Evolutionary conservation across 2,888 invertebrate species (phyloP), one percentile per base, ranked within the genome.

Genomic region (Pterostichus madidus): DNA sequence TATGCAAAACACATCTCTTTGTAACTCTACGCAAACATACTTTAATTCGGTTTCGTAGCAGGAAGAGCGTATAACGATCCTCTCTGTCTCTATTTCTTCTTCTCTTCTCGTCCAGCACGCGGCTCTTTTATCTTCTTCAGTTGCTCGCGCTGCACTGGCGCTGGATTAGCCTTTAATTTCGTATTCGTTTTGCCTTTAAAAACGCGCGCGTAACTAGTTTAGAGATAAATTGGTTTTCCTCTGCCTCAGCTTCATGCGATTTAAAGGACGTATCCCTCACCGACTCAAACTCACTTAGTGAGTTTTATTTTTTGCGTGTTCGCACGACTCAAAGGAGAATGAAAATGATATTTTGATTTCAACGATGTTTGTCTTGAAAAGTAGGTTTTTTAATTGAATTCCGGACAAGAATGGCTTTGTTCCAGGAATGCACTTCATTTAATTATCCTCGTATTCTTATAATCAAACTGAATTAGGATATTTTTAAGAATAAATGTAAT

Each of bases 121-220:
- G 15, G 32, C 73, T 81, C 75, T 75, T 81, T 81, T 75, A 61
- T 75, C 81, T 81, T 75, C 73, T 81, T 81, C 73, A 56, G 71
- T 32, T 52, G 11, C 49, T 31, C 64, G 8, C 46, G 46, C 49
- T 49, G 35, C 56, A 15, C 39, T 71, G 56, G 31, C 5, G 39
- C 31, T 71, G 81, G 81, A 81, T 81, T 81, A 81, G 81, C 59
- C 81, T 81, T 81, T 81, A 81, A 81, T 81, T 81, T 81, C 81
- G 81, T 81, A 79, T 79, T 64, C 79, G 79, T 79, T 79, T 68
- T 68, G 79, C 79, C 61, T 79, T 79, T 68, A 81, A 81, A 81
- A 81, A 75, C 73, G 75, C 59, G 61, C 64, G 68, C 81, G 81
- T 81, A 81, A 81, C 81, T 81, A 81, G 81, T 81, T 81, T 81